A percentile compares a stretch with the other conserved stretches of the same genome.
Evolutionary conservation across 2,113 vertebrate species (phyloP).

Genomic region (Fulica atra): DNA sequence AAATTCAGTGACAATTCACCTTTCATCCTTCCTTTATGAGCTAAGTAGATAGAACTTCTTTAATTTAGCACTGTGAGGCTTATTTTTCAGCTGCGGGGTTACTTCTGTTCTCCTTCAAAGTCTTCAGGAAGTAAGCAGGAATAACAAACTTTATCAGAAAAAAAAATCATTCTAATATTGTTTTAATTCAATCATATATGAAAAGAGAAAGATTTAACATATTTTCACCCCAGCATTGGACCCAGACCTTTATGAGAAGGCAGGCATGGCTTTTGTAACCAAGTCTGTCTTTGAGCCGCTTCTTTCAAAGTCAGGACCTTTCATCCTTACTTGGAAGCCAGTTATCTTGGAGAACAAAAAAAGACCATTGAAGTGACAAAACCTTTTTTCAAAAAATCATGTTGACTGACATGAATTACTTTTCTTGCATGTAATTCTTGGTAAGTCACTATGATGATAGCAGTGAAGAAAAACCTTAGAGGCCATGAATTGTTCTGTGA

Average conservation of each 20-base stretch:
- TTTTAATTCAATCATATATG: neutral
- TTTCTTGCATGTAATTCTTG: neutral
- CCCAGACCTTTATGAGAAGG: neutral
- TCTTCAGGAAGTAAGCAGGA: constrained; percentile 9
- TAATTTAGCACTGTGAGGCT: neutral
- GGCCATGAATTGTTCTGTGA: neutral
- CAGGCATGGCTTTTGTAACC: neutral
- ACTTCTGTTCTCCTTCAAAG: neutral
- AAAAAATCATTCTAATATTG: neutral
- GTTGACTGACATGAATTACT: neutral
- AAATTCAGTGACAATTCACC: constrained; percentile 8
- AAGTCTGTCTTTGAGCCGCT: neutral
- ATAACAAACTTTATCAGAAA: neutral
- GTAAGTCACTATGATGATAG: neutral
- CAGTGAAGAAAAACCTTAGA: neutral
- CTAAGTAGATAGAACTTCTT: neutral
- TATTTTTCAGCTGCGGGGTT: neutral
- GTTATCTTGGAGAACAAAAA: neutral
- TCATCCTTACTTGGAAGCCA: neutral
- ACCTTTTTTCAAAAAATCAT: neutral
- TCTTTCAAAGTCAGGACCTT: neutral
- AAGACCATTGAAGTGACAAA: neutral
- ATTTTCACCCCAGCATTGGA: neutral
- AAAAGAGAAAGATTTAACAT: neutral
- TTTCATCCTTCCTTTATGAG: neutral